Evolutionary conservation across 2,888 invertebrate genomes (phyloP), one percentile per base, ranked within the genome.

Genomic region (Idaea biselata): DNA sequence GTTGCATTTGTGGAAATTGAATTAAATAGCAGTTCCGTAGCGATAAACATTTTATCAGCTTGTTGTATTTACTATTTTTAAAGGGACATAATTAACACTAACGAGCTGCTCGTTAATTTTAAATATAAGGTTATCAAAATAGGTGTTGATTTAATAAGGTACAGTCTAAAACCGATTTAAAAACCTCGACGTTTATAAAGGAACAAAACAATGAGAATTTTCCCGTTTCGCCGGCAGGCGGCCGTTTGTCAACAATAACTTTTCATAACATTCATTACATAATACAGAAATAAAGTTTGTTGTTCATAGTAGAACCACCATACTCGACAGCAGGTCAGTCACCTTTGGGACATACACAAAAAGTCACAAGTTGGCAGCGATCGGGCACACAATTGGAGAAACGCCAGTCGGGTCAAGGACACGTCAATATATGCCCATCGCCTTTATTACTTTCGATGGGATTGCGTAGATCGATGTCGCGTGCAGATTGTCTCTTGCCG

Each of bases 331-430:
- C 44, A 44, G 44, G 44, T 44, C 44, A 44, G 44, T 44, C 44
- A 44, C 44, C 44, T 44, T 44, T 44, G 44, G 44, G 44, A 44
- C 44, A 44, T 44, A 44, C 44, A 44, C 44, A 44, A 14, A 14
- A 14, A 44, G 44, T 44, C 44, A 44, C 44, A 44, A 44, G 44
- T 44, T 44, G 44, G 44, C 44, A 44, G 14, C 44, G 44, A 44
- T 44, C 8, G 44, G 14, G 44, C 44, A 44, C 44, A 44, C 44
- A 44, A 18, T 63, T 69, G 69, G 68, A 66, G 58, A 65, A 56
- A 60, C 57, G 67, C 71, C 71, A 71, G 65, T 16, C 62, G 33
- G 68, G 68, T 67, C 71, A 71, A 66, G 71, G 69, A 63, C 68
- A 60, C 59, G 64, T 31, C 61, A 61, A 44, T 44, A 44, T 44